A percentile compares a stretch with the other conserved stretches of the same genome.
Conservation (phyloP, 2,888 invertebrate genomes). For the Sclerodermus sp. region DNA sequence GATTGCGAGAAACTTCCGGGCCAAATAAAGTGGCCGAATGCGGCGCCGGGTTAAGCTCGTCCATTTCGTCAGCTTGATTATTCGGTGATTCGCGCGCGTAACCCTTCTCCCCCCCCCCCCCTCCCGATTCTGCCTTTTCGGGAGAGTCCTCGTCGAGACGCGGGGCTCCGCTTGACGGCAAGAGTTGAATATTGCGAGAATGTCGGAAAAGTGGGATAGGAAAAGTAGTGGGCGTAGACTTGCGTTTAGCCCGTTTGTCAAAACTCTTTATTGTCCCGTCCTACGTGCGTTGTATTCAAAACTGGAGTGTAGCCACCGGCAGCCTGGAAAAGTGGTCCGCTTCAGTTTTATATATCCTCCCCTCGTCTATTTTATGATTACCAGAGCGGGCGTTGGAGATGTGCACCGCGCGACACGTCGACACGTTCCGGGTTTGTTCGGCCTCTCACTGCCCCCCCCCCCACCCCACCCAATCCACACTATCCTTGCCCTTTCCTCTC, state of each 20-base stretch:
- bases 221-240: conserved; percentile 3
- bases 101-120: no score
- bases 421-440: conserved; percentile 19
- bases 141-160: no score
- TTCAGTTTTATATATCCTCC: conserved; percentile 32
- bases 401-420: no score
- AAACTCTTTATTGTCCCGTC: conserved; percentile 54
- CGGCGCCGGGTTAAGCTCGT: no score
- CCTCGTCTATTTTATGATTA: not conserved
- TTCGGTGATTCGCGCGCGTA: no score
- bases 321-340: conserved; percentile 32
- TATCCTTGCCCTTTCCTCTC: no score
- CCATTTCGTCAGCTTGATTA: no score
- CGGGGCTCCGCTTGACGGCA: not conserved
- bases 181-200: not conserved
- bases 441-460: conserved; percentile 24
- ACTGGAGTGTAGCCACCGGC: conserved; percentile 32
- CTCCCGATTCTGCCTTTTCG: no score
- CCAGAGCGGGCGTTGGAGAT: no score
- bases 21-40: no score
- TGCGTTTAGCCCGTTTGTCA: conserved; percentile 48
- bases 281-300: conserved; percentile 47
- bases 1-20: no score
- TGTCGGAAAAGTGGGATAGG: not conserved
- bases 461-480: no score